Evolutionary conservation across 2,797 vertebrate species (phyloP).

Genomic region (Leptodactylus fallax): DNA sequence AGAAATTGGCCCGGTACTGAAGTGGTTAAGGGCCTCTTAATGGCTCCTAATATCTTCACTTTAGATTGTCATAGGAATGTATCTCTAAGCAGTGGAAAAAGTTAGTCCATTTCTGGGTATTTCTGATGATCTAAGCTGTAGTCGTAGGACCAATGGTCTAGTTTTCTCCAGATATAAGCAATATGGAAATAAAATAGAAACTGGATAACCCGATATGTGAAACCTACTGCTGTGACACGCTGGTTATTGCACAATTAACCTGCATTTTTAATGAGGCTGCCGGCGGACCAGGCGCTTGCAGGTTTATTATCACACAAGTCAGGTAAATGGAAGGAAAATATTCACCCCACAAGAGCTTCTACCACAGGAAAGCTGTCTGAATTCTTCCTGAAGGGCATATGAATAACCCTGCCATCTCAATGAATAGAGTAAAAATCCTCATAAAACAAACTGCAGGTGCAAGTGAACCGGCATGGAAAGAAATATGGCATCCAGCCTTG

Average conservation of each 20-base stretch:
- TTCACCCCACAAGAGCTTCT: not conserved
- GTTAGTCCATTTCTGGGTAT: no score
- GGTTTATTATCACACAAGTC: not conserved
- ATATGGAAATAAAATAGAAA: not conserved
- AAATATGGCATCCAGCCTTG: conserved; percentile 47
- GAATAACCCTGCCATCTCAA: conserved; percentile 27
- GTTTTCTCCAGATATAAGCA: not conserved
- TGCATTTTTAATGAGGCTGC: conserved; percentile 11
- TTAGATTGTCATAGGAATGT: no score
- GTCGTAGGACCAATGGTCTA: not conserved
- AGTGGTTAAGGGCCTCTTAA: no score
- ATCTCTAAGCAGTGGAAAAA: no score
- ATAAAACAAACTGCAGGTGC: conserved; percentile 55
- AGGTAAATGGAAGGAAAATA: not conserved
- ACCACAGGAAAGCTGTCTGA: not conserved
- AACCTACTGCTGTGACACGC: not conserved
- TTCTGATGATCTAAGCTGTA: not conserved
- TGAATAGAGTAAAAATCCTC: conserved; percentile 38
- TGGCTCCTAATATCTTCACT: no score
- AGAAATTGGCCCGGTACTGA: no score
- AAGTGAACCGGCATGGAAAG: conserved; percentile 23
- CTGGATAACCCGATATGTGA: not conserved
- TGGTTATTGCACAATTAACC: not conserved
- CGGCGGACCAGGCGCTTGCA: not conserved
- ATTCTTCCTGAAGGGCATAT: conserved; percentile 31